phyloP scores from a whole-genome alignment of 2,888 invertebrate genomes.

The Tetragnatha montana region DNA sequence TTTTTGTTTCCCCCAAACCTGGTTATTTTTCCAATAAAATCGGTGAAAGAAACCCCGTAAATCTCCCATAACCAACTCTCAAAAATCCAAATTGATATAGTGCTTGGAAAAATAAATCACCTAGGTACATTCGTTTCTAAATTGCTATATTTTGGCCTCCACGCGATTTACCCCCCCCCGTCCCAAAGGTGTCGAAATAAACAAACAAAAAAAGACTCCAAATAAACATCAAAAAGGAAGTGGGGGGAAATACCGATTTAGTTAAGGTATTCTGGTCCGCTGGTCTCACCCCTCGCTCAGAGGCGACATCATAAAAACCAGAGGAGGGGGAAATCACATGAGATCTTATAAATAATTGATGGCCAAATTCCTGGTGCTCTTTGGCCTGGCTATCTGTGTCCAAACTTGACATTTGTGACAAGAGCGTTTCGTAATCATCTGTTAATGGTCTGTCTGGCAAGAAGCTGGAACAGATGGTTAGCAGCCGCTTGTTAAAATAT shows the following conservation, averaged over 20 bases:
- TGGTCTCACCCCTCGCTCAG: slow-evolving; percentile 36
- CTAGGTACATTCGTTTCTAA: no score
- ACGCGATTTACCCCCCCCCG: neutral
- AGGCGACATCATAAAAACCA: slow-evolving; percentile 37
- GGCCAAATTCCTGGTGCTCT: slow-evolving; percentile 48
- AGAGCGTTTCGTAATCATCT: slow-evolving; percentile 41
- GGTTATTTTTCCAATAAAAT: no score
- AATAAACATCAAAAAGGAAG: slow-evolving; percentile 41
- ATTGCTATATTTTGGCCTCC: no score
- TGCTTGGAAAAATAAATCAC: no score
- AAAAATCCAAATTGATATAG: no score
- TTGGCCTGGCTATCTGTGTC: slow-evolving; percentile 45
- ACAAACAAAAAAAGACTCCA: slow-evolving; percentile 1
- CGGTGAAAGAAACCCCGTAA: no score
- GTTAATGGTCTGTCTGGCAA: slow-evolving; percentile 29
- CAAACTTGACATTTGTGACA: slow-evolving; percentile 42
- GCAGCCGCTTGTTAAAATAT: slow-evolving; percentile 26
- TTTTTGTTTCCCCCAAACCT: no score
- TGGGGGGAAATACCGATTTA: slow-evolving; percentile 38
- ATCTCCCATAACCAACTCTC: no score
- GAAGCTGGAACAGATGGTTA: slow-evolving; percentile 31
- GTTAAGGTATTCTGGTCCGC: slow-evolving; percentile 46
- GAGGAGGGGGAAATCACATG: slow-evolving; percentile 13
- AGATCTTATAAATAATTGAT: slow-evolving; percentile 65
- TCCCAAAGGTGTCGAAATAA: neutral